Base-by-base conservation (phyloP, 2,113 vertebrate genomes). In the Elanus axillaris region DNA sequence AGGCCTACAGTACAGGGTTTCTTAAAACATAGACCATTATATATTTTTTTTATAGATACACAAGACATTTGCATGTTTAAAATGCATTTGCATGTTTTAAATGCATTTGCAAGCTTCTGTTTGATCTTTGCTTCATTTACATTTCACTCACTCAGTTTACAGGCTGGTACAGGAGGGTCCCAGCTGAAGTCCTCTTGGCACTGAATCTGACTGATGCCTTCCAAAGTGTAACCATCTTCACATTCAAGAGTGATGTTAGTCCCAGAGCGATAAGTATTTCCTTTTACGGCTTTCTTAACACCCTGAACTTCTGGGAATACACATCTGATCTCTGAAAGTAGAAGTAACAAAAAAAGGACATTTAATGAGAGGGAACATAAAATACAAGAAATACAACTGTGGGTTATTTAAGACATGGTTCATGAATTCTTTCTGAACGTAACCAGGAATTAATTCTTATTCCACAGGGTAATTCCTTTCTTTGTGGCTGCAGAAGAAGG, bases 81-180 rank as follows among this genome's bases (percentile, higher is more conserved):
- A 72, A 42, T 14, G 42, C 42, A 42, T 42, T 42, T 42, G 42
- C 42, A 42, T 42, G 42, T 42, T 12, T n/a, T n/a, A n/a, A n/a
- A n/a, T n/a, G 13, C 32, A 8, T 62, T 47, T 69, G 4, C 6
- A 2, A 19, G 16, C 27, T 68, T 76, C 17, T 29, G 4, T 38
- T 42, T 63, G 50, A 5, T 12, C 69, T 60, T 48, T 40, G 20
- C 64, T 77, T 31, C 1, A 0, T 71, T 78, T 20, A 2, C 4
- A 0, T 56, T 76, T 34, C 32, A 92, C 97, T 97, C 91, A 98
- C 97, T 47, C 27, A 95, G 26, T 91, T 86, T 95, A 23, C 98
- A 98, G 73, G 56, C 74, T 10, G 97, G 96, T 56, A 98, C 84
- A 7, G 97, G 96, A 86, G 98, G 98, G 52, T 95, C 53, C 98